Base-by-base conservation (phyloP, 2,113 vertebrate genomes). In the Daphoenositta chrysoptera region DNA sequence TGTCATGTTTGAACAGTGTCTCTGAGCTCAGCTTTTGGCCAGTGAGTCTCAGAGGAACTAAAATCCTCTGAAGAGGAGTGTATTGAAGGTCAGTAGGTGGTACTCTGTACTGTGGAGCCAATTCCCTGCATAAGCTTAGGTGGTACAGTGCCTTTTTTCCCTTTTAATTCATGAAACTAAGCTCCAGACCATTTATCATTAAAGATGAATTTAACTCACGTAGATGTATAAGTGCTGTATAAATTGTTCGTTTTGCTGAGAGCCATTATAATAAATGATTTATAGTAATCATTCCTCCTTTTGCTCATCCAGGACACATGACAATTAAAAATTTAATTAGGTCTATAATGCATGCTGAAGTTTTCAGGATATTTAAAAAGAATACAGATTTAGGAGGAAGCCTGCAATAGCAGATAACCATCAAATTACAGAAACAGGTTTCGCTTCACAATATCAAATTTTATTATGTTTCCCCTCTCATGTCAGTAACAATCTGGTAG, bases 321-420 rank as follows among this genome's bases (percentile, higher is more conserved):
- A 54, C 47, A 92, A 86, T 83, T 92, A 90, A 88, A 91, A 88
- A 40, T 30, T 54, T 93, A 91, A 90, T 92, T 92, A 68, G 48
- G 20, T 93, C 13, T 86, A 2, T 77, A 92, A 69, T 40, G 33
- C 35, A 27, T 35, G 64, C n/a, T 44, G 31, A 81, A 86, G 20
- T 57, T 56, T 87, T 69, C 31, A 69, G 35, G 30, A 47, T 78
- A 42, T 90, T 86, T 73, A 7, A 66, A 75, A 87, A 63, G 27
- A 79, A 65, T 11, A 31, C 13, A 18, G 15, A 7, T 72, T 82
- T 61, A 45, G 76, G 75, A 90, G 33, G 56, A 83, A 94, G 23
- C 15, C 48, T 91, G 27, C 27, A 79, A 57, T 35, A 63, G 37
- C 45, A 69, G 66, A 50, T 64, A 83, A 65, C 40, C 11, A 31